Evolutionary conservation across 2,888 invertebrate species (phyloP), one percentile per base, ranked within the genome.

Genomic region (Hyposoter didymator): DNA sequence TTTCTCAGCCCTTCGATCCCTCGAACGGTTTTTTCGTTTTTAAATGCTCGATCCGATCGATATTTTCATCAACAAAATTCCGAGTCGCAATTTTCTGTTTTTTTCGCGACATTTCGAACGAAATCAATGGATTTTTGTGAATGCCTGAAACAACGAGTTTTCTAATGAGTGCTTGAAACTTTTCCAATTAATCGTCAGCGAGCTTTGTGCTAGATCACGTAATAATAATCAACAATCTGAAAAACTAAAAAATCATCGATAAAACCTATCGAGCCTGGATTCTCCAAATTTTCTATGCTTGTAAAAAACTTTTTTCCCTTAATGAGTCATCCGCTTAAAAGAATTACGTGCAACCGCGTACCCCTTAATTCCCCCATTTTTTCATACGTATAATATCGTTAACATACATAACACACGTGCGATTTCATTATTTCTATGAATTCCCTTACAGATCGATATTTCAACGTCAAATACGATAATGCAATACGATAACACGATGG

Each of bases 211-310:
- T 78, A 59, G 64, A 70, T 78, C 55, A 69, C 69, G 32, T 82
- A 69, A 64, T 19, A 80, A 59, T 72, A 76, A 69, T 73, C 76
- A 49, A 76, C 76, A 80, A 67, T 76, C 72, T 81, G 84, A 81
- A 76, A 81, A 84, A 84, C 76, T 32, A 47, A 35, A 55, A 45
- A 55, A 32, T 28, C 43, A 76, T 35, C 64, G 12, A 70, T n/a
- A 62, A 47, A 22, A 43, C 72, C 32, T 39, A 22, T 55, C 74
- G 75, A 75, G 75, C 52, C 28, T 62, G 28, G 39, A 43, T 59
- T 81, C 75, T 22, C 75, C 45, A 43, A 69, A 28, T 62, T 75
- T 59, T 75, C 35, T 64, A 45, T 43, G 17, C 39, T 59, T 43
- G 28, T 72, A 82, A 70, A 66, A 72, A 59, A 59, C 59, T 59